Conservation (phyloP, 1,140 invertebrate species). For the Drosophila asahinai region DNA sequence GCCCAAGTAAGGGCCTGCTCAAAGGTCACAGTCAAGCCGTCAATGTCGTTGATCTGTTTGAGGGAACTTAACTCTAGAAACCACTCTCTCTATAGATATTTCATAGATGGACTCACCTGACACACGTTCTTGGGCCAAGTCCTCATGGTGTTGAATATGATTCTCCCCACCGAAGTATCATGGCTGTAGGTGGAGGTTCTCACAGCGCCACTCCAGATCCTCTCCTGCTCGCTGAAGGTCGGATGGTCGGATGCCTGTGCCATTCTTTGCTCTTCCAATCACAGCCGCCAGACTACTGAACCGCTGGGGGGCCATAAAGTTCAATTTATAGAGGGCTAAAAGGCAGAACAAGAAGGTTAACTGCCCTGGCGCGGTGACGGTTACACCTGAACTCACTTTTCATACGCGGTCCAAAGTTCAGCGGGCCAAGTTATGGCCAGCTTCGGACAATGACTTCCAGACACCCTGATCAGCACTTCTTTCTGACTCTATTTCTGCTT, state of each 20-base stretch:
- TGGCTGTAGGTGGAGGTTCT: conserved; percentile 54
- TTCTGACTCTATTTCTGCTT: too few relatives aligned
- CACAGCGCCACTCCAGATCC: conserved; percentile 63
- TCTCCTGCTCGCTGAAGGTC: conserved; percentile 54
- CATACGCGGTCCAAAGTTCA: too few relatives aligned
- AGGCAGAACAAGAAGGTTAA: too few relatives aligned
- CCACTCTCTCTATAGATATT: not conserved
- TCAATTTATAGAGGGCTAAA: too few relatives aligned
- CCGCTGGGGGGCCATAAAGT: too few relatives aligned
- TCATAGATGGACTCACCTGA: conserved; percentile 41
- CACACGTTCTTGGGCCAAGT: conserved; percentile 69
- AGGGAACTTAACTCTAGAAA: too few relatives aligned
- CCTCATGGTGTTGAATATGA: conserved; percentile 62
- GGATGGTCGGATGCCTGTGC: not conserved
- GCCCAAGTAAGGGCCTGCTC: not conserved
- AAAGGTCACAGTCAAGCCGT: not conserved
- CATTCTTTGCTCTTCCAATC: not conserved
- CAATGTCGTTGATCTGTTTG: conserved; percentile 46
- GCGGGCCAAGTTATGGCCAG: too few relatives aligned
- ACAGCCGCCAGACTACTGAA: too few relatives aligned
- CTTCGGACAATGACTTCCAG: too few relatives aligned
- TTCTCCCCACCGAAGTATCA: conserved; percentile 57
- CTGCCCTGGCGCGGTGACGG: too few relatives aligned
- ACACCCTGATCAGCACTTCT: too few relatives aligned
- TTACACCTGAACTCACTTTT: too few relatives aligned